Base-by-base conservation (phyloP, 2,888 invertebrate genomes). In the Ligdia adustata region DNA sequence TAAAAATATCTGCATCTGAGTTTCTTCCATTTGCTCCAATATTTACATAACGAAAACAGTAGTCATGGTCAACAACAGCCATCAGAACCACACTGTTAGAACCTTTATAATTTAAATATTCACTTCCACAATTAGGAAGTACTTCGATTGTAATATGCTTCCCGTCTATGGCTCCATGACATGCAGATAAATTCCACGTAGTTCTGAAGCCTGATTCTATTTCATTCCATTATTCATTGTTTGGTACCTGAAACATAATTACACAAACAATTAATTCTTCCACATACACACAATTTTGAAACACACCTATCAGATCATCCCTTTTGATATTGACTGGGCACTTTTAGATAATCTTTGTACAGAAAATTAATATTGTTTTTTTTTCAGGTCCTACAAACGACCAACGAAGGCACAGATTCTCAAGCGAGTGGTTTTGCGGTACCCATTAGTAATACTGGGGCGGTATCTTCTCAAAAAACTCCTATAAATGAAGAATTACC, bases 21-120 rank as follows among this genome's bases (percentile, higher is more conserved):
- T 22, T 33, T 38, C 38, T 38, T 13, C 46, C 43, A 34, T 38
- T 22, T 9, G 31, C 29, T 7, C 50, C 60, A 28, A 47, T 47
- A 53, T 51, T 46, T 49, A 51, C 9, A 48, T 45, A 51, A 2
- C 34, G 29, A 50, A 50, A 50, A 34, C 38, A 38, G 39, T 51
- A 50, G 5, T 50, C 43, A 40, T 47, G 29, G 15, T 54, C 52
- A 4, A 50, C 54, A 6, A 54, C 37, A 33, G 54, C 47, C 47
- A 54, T n/a, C 6, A 52, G 16, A 11, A 55, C 52, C 7, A 55
- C 9, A 32, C 55, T 54, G 33, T 43, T 40, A 4, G 37, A 28
- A 14, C 33, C 33, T 18, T 47, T 50, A 15, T 54, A 50, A 44
- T 54, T 54, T 9, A 40, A 46, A 28, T 22, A 54, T 43, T 40